Evolutionary conservation across 2,797 vertebrate genomes (phyloP).

Genomic region (Sternotherus odoratus): DNA sequence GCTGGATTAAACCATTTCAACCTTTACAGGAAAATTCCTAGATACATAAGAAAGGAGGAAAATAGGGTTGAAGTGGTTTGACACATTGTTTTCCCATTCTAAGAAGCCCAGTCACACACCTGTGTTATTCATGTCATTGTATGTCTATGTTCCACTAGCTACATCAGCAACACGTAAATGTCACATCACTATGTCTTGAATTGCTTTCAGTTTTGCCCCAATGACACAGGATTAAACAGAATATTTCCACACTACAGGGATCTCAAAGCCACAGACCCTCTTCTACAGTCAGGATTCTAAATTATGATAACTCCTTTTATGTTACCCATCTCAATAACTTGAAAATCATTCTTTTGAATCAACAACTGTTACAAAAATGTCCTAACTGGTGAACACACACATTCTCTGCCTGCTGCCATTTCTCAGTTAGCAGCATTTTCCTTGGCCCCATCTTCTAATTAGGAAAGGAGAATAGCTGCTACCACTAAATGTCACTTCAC

Average conservation of each 20-base stretch:
- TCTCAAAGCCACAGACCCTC: not conserved
- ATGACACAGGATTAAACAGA: not conserved
- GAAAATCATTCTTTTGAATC: not conserved
- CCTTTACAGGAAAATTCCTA: not conserved
- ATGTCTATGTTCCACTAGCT: not conserved
- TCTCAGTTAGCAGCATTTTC: not conserved
- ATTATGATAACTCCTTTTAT: not conserved
- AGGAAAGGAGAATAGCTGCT: constrained; percentile 3
- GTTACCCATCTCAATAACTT: not conserved
- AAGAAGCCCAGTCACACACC: not conserved
- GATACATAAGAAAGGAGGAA: not conserved
- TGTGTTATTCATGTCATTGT: not conserved
- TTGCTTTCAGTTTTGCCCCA: not conserved
- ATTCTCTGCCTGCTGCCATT: not conserved
- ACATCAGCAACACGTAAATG: not conserved
- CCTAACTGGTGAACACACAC: not conserved
- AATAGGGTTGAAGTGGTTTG: not conserved
- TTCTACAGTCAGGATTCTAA: not conserved
- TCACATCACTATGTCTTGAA: not conserved
- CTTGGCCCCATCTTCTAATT: constrained; percentile 2
- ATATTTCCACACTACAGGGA: not conserved
- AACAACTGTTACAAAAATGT: not conserved
- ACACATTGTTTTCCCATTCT: not conserved
- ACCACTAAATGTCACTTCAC: not conserved
- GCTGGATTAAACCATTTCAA: not conserved